Evolutionary conservation across 2,888 invertebrate genomes (phyloP).

Genomic region (Melanotus villosus): DNA sequence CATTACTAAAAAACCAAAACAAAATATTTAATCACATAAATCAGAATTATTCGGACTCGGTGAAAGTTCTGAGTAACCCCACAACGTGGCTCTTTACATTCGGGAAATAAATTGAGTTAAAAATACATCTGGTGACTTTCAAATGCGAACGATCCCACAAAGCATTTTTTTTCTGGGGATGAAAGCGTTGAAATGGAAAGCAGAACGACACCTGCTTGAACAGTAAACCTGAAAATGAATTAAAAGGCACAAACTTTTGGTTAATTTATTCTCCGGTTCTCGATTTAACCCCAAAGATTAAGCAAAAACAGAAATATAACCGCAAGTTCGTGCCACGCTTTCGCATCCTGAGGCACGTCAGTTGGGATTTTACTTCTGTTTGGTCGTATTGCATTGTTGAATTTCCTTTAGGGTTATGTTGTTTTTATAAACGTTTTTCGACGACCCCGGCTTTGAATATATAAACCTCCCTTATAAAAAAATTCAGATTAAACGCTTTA

Average conservation of each 20-base stretch:
- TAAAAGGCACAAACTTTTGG: background rate
- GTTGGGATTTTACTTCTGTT: constrained; percentile 11
- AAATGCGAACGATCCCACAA: background rate
- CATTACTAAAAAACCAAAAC: too few species aligned
- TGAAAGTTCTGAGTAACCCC: too few species aligned
- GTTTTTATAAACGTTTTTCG: constrained; percentile 5
- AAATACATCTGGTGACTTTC: constrained; percentile 8
- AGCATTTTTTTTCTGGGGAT: background rate
- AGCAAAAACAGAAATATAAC: constrained; percentile 8
- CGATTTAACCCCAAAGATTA: background rate
- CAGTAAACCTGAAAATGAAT: background rate
- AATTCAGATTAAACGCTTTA: background rate
- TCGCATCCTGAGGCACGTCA: background rate
- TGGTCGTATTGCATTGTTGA: constrained; percentile 7
- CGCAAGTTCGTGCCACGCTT: constrained; percentile 3
- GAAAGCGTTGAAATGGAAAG: background rate
- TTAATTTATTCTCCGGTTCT: background rate
- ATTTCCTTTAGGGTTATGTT: constrained; percentile 5
- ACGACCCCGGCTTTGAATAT: background rate
- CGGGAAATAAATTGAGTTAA: background rate
- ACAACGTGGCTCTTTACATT: too few species aligned
- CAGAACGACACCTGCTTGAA: background rate
- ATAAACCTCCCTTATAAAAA: background rate
- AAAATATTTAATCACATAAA: background rate
- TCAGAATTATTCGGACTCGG: background rate